Conservation (phyloP, 2,888 invertebrate genomes). For the Diploptera punctata region DNA sequence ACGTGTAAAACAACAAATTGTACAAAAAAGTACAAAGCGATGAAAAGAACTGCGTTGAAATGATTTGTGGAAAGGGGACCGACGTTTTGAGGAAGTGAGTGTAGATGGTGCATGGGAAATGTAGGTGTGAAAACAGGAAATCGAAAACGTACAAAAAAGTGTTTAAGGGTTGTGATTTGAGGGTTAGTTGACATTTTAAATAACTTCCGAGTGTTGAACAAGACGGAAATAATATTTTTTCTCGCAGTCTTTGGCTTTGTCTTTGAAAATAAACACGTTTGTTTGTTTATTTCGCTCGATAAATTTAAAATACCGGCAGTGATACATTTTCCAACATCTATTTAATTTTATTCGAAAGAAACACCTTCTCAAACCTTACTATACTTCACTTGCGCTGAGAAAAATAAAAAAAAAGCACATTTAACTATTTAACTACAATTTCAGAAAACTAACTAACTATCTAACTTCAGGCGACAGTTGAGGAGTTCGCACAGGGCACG, state of each 20-base stretch:
- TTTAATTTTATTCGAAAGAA: too few species aligned
- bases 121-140: neutral
- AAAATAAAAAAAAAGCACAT: too few species aligned
- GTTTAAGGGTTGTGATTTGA: slow-evolving; percentile 11
- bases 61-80: neutral
- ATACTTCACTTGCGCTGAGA: too few species aligned
- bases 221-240: neutral
- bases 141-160: neutral
- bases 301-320: too few species aligned
- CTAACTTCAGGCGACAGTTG: too few species aligned
- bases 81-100: neutral
- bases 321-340: too few species aligned
- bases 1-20: neutral
- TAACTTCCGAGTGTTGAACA: neutral
- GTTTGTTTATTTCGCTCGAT: too few species aligned
- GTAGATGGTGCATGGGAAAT: neutral
- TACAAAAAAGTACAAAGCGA: neutral
- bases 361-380: too few species aligned
- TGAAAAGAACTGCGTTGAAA: neutral
- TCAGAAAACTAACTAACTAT: too few species aligned
- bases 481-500: too few species aligned
- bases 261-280: too few species aligned
- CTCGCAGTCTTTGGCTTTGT: neutral
- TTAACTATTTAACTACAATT: too few species aligned
- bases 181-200: neutral